A percentile compares a stretch with the other conserved stretches of the same genome.
Conservation (phyloP, 2,888 invertebrate species). For the Sphecodes monilicornis region DNA sequence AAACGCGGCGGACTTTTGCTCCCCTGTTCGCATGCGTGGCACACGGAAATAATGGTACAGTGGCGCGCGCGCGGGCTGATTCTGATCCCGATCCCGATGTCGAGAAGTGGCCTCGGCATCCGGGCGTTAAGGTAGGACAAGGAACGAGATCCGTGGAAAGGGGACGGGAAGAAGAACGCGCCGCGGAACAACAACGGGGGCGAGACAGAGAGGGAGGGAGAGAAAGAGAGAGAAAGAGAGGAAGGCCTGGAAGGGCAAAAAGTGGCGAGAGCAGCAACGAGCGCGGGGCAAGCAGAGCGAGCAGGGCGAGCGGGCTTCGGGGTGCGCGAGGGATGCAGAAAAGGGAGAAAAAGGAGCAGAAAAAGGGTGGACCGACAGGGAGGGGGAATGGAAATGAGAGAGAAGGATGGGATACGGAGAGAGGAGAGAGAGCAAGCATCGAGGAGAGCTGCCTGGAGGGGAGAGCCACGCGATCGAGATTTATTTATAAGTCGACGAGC, state of each 20-base stretch:
- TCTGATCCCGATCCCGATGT: slow-evolving; percentile 44
- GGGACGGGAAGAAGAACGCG: slow-evolving; percentile 7
- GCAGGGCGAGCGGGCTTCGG: not conserved
- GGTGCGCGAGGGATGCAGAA: not conserved
- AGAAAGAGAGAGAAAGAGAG: not conserved
- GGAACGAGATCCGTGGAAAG: slow-evolving; percentile 18
- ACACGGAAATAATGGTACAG: slow-evolving; percentile 52
- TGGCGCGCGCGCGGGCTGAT: slow-evolving; percentile 16
- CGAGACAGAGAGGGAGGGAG: not conserved
- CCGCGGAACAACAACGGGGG: not conserved
- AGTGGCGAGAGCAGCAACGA: not conserved
- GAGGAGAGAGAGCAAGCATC: slow-evolving; percentile 59
- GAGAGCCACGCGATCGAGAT: slow-evolving; percentile 84
- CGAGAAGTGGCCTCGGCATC: slow-evolving; percentile 49
- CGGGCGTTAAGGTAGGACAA: slow-evolving; percentile 62
- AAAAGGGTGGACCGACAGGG: not conserved
- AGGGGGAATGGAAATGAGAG: slow-evolving; percentile 7
- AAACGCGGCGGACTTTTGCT: slow-evolving; percentile 28
- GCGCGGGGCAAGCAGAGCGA: not conserved
- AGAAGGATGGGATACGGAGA: slow-evolving; percentile 9
- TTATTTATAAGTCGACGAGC: slow-evolving; percentile 83
- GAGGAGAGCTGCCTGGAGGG: slow-evolving; percentile 77
- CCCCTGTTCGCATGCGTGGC: slow-evolving; percentile 28
- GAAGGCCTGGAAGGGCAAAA: slow-evolving; percentile 23
- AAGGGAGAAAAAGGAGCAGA: slow-evolving; percentile 8